phyloP scores from a whole-genome alignment of 2,888 invertebrate genomes.

The Hipparchia semele region DNA sequence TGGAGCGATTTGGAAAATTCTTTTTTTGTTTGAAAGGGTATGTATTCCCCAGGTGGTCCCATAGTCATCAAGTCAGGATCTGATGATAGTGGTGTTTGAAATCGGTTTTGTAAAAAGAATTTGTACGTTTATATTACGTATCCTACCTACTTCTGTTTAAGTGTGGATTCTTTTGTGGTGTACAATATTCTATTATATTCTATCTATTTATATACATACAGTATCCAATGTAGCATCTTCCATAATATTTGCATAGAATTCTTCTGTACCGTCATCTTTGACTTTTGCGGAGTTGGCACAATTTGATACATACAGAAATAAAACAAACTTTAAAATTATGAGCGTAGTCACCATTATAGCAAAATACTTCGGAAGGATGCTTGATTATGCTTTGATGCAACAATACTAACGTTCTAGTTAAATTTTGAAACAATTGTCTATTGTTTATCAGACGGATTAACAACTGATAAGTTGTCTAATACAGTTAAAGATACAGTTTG shows the following conservation, averaged over 20 bases:
- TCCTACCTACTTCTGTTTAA: no score
- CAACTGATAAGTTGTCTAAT: slow-evolving; percentile 19
- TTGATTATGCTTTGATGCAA: slow-evolving; percentile 10
- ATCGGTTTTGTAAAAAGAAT: no score
- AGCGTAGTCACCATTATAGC: not conserved
- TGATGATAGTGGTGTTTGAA: no score
- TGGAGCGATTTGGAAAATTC: no score
- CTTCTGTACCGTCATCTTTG: not conserved
- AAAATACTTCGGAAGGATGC: not conserved
- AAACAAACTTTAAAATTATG: slow-evolving; percentile 3
- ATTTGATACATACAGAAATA: not conserved
- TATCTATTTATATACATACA: slow-evolving; percentile 52
- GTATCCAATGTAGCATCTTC: slow-evolving; percentile 71
- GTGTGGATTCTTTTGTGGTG: no score
- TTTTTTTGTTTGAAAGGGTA: no score
- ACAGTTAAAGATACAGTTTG: not conserved
- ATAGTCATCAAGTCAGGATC: no score
- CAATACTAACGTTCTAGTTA: slow-evolving; percentile 14
- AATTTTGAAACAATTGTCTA: slow-evolving; percentile 11
- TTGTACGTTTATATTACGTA: no score
- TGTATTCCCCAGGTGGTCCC: no score
- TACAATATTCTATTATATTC: no score
- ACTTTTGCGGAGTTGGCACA: not conserved
- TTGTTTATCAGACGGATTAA: slow-evolving; percentile 20
- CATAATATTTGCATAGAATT: slow-evolving; percentile 53